Evolutionary conservation across 2,797 vertebrate genomes (phyloP).

Genomic region (Cyprinodon diabolis): DNA sequence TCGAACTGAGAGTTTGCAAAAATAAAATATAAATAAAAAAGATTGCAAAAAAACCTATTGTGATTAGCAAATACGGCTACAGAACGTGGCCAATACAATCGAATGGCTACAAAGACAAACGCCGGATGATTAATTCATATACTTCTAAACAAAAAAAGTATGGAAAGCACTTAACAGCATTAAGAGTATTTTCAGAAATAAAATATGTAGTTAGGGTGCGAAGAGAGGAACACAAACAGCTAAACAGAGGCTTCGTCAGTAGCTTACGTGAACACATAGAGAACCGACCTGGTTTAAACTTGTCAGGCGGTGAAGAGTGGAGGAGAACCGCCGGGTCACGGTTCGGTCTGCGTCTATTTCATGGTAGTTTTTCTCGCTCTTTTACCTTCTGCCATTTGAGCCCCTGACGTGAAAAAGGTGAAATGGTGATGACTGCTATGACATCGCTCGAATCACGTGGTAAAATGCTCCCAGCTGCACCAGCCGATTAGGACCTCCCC

Average conservation of each 20-base stretch:
- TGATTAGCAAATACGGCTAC: conserved; percentile 40
- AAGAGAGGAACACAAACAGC: conserved; percentile 26
- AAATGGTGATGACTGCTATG: conserved; percentile 82
- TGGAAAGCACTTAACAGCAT: rapidly evolving
- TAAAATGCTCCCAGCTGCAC: conserved; percentile 82
- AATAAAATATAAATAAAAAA: conserved; percentile 33
- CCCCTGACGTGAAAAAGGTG: conserved; percentile 72
- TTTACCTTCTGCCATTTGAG: conserved; percentile 58
- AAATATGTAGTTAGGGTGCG: neutral
- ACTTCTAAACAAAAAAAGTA: neutral
- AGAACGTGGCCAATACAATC: conserved; percentile 20
- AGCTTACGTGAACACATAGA: neutral
- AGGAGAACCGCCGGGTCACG: neutral
- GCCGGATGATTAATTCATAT: rapidly evolving
- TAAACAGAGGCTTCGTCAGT: conserved; percentile 33
- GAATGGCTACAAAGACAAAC: neutral
- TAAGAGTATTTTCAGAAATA: neutral
- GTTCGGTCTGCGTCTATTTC: conserved; percentile 55
- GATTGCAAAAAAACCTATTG: neutral
- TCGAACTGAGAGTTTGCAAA: conserved; percentile 19
- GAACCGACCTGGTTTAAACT: conserved; percentile 62
- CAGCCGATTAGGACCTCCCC: conserved; percentile 75
- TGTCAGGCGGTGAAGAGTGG: conserved; percentile 2
- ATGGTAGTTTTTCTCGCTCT: conserved; percentile 48
- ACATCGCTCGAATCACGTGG: conserved; percentile 83